Base-by-base conservation (phyloP, 2,797 vertebrate genomes). In the Urocyon cinereoargenteus region DNA sequence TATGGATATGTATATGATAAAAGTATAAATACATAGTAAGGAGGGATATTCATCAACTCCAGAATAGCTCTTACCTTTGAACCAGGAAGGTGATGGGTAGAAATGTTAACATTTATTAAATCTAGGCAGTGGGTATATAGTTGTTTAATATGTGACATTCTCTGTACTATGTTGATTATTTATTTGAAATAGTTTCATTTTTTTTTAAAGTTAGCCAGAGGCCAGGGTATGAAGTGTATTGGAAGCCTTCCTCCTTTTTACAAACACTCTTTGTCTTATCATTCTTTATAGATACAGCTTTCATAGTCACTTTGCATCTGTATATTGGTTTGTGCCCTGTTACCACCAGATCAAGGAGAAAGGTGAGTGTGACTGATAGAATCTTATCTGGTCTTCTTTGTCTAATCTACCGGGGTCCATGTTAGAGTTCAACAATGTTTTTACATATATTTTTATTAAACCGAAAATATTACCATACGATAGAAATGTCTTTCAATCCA, bases 31-130 rank as follows among this genome's bases (percentile, higher is more conserved):
- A 57, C 31, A 70, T 51, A 51, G 14, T 79, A 28, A 88, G 36
- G 31, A 89, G 13, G 73, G 18, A 18, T 66, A 92, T 61, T 86
- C 24, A 82, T 45, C 79, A 89, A 2, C 53, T 92, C 89, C 22
- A 34, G 18, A 82, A 85, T 91, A 95, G 53, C 66, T 68, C 0
- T 92, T 92, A 73, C 18, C 49, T 55, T 49, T 75, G 51, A 28
- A 31, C 31, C 70, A 78, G 53, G 36, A 93, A 95, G 16, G 19
- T 31, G 40, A 61, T 61, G 34, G 51, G 24, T 31, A 78, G 72
- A 90, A 87, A 70, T 55, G 6, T 89, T 86, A 97, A 73, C n/a
- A 81, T 91, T 84, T 93, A 49, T 62, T 79, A 85, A 49, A 53
- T 92, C 55, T 95, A 51, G 49, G 11, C n/a, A 70, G 19, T 83